Evolutionary conservation across 2,797 vertebrate species (phyloP).

Genomic region (Spizella passerina): DNA sequence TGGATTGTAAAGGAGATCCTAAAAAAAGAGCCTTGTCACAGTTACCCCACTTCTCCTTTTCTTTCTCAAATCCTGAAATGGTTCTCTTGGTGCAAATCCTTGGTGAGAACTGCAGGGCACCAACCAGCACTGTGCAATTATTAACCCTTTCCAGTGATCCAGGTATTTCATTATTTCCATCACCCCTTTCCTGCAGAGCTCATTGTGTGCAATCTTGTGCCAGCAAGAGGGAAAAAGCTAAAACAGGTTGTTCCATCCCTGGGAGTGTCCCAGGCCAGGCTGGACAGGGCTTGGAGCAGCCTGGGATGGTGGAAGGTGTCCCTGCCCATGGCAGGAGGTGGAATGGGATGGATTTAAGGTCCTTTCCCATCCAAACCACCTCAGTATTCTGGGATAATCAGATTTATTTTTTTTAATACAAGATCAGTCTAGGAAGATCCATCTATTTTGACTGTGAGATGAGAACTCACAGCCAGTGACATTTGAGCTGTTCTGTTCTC

Average conservation of each 20-base stretch:
- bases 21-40: background rate
- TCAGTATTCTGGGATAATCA: background rate
- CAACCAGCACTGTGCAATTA: background rate
- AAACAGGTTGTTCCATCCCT: background rate
- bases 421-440: background rate
- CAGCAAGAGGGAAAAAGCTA: background rate
- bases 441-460: background rate
- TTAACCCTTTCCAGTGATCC: background rate
- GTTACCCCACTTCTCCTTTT: background rate
- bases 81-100: background rate
- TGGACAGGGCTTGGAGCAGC: fast-evolving
- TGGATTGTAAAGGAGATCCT: background rate
- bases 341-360: background rate
- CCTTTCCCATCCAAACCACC: background rate
- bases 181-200: background rate
- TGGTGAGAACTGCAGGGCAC: background rate
- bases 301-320: background rate
- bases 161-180: fast-evolving
- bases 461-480: background rate
- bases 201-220: fast-evolving
- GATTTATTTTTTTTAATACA: background rate
- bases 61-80: background rate
- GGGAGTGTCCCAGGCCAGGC: background rate
- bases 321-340: background rate
- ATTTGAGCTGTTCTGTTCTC: background rate